Base-by-base conservation (phyloP, 2,113 vertebrate species). In the Aix galericulata region DNA sequence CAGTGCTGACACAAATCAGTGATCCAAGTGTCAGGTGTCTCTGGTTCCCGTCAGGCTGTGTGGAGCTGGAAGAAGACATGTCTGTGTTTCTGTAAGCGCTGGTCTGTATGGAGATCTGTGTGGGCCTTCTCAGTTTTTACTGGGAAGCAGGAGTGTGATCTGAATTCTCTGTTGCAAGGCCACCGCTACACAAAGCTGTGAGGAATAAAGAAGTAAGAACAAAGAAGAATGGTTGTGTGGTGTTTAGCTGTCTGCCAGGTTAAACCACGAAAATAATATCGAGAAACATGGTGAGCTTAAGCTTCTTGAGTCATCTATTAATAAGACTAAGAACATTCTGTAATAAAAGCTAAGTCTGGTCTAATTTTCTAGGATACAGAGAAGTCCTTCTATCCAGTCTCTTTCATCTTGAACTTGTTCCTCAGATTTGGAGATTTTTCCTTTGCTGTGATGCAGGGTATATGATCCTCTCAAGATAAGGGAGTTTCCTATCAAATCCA, bases 1-100 rank as follows among this genome's bases (percentile, higher is more conserved):
- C 29, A 42, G 22, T 16, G 17, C 27, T 85, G 1, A 1, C 59
- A 50, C 6, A 80, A 64, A 17, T 26, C 34, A 73, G 29, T 36
- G 48, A 69, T 53, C 26, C 34, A 81, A 36, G 15, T 17, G 17
- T 5, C 50, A 50, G 20, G 8, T 32, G 4, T 50, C 42, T 74
- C 55, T 62, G 46, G 29, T 29, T 86, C 25, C 60, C 25, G 11
- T 56, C 55, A 44, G 40, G 40, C 31, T 66, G 17, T 36, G 17
- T 1, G 2, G 53, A 18, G n/a, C 13, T 55, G 40, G 34, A 66
- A 86, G 42, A 59, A 34, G 31, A 22, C 4, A 6, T 0, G 0
- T 34, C 50, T 26, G 17, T 74, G 15, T 69, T 71, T 82, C 62
- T 82, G 27, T 60, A 14, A 55, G 7, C 18, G 11, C 17, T 9